These are phyloP conservation scores for Phaonia tiefii DNA, from an alignment of 2,888 invertebrate genomes.

Conservation along the genomic window DNA sequence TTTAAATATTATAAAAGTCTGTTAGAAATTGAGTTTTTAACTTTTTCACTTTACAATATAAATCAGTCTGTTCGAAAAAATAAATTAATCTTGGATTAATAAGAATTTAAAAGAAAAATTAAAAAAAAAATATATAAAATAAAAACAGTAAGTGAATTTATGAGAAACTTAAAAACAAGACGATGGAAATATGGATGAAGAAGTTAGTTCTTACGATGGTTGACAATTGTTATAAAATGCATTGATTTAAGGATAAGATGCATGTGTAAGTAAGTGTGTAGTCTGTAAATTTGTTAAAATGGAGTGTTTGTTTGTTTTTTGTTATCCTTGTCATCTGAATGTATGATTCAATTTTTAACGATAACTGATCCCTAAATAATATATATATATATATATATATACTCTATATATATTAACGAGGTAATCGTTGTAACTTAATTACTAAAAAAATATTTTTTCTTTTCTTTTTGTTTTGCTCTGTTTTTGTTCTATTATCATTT, in stretches of 20 bases:
- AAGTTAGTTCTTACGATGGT: neutral
- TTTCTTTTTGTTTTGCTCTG: too few species aligned
- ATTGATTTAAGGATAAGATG: constrained; percentile 25
- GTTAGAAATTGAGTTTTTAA: constrained; percentile 60
- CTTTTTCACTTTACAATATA: constrained; percentile 64
- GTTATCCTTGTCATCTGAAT: constrained; percentile 48
- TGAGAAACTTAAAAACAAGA: constrained; percentile 23
- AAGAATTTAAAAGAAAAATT: constrained; percentile 36
- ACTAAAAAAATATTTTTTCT: constrained; percentile 47
- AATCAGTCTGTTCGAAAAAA: constrained; percentile 64
- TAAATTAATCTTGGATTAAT: constrained; percentile 66
- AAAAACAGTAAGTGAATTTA: constrained; percentile 32
- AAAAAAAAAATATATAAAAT: constrained; percentile 42
- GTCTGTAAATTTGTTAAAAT: constrained; percentile 41
- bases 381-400: too few species aligned
- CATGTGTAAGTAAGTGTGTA: constrained; percentile 16
- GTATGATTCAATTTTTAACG: constrained; percentile 60
- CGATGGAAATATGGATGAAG: constrained; percentile 19
- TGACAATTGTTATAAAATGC: constrained; percentile 15
- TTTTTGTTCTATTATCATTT: constrained; percentile 63
- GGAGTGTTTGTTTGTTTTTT: constrained; percentile 38
- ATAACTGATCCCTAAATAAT: constrained; percentile 66
- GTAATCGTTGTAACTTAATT: constrained; percentile 77
- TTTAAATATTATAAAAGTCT: constrained; percentile 52
- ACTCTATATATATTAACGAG: constrained; percentile 75